A percentile compares a stretch with the other conserved stretches of the same genome.
phyloP scores from a whole-genome alignment of 1,140 invertebrate genomes.

The Stenopsyche tienmushanensis region DNA sequence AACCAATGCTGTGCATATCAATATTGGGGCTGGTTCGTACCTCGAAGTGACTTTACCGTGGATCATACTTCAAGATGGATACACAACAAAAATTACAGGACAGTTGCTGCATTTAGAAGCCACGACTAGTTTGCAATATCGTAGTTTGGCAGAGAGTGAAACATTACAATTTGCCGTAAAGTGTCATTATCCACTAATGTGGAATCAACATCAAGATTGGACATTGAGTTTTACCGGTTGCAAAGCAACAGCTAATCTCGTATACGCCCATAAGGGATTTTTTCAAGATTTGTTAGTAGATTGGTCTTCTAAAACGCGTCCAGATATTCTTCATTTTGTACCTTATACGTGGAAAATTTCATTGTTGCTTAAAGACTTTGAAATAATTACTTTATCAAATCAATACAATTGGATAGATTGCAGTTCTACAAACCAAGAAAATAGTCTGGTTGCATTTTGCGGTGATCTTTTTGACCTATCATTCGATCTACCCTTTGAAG shows the following conservation, averaged over 20 bases:
- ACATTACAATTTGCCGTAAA: slow-evolving; percentile 89
- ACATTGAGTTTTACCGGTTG: slow-evolving; percentile 85
- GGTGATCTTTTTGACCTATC: slow-evolving; percentile 91
- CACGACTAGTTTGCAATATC: slow-evolving; percentile 90
- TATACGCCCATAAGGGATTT: slow-evolving; percentile 94
- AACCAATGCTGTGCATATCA: slow-evolving; percentile 95
- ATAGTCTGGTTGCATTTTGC: slow-evolving; percentile 90
- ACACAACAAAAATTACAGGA: slow-evolving; percentile 86
- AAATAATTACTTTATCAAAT: slow-evolving; percentile 91
- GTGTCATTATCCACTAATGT: slow-evolving; percentile 85
- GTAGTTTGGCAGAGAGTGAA: slow-evolving; percentile 90
- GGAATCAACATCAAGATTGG: slow-evolving; percentile 97
- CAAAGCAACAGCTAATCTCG: slow-evolving; percentile 88
- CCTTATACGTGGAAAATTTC: slow-evolving; percentile 96
- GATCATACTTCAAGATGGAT: slow-evolving; percentile 83
- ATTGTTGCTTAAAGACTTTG: slow-evolving; percentile 91
- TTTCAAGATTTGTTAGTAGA: slow-evolving; percentile 95
- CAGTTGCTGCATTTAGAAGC: slow-evolving; percentile 92
- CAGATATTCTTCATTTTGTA: slow-evolving; percentile 92
- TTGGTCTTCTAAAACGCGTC: slow-evolving; percentile 87
- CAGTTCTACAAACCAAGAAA: slow-evolving; percentile 91
- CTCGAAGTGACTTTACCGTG: slow-evolving; percentile 94
- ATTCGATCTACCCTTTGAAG: slow-evolving; percentile 88
- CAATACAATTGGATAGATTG: slow-evolving; percentile 99
- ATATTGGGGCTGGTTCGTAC: slow-evolving; percentile 90